Evolutionary conservation across 2,888 invertebrate species (phyloP).

Genomic region (Stratiomys singularior): DNA sequence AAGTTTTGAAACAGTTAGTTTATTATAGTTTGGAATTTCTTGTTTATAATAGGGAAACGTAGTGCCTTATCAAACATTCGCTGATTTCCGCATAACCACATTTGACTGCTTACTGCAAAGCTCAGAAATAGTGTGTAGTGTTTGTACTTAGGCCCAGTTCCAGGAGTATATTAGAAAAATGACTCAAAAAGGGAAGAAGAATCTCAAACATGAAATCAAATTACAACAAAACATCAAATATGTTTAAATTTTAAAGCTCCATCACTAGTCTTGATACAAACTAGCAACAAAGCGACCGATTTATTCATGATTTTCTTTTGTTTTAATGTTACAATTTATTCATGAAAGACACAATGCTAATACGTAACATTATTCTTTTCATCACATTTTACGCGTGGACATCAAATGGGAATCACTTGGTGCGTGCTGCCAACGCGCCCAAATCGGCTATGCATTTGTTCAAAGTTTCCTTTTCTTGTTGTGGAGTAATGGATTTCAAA

Average conservation of each 20-base stretch:
- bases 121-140: too few species aligned
- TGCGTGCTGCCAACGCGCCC: constrained; percentile 73
- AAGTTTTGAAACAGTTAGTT: too few species aligned
- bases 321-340: constrained; percentile 29
- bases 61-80: too few species aligned
- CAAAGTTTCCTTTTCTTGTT: constrained; percentile 91
- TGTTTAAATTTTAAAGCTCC: not conserved
- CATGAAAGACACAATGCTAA: constrained; percentile 27
- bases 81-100: too few species aligned
- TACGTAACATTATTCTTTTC: not conserved
- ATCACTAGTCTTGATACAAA: not conserved
- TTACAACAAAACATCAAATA: too few species aligned
- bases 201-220: too few species aligned
- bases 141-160: too few species aligned
- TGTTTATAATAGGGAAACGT: too few species aligned
- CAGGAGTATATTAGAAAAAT: too few species aligned
- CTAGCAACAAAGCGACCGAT: not conserved
- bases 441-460: constrained; percentile 91
- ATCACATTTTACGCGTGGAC: not conserved
- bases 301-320: constrained; percentile 1
- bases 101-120: too few species aligned
- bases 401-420: constrained; percentile 57
- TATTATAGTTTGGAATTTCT: too few species aligned
- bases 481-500: constrained; percentile 87
- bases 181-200: too few species aligned